Conservation (phyloP, 2,797 vertebrate species). For the Thamnophis elegans region DNA sequence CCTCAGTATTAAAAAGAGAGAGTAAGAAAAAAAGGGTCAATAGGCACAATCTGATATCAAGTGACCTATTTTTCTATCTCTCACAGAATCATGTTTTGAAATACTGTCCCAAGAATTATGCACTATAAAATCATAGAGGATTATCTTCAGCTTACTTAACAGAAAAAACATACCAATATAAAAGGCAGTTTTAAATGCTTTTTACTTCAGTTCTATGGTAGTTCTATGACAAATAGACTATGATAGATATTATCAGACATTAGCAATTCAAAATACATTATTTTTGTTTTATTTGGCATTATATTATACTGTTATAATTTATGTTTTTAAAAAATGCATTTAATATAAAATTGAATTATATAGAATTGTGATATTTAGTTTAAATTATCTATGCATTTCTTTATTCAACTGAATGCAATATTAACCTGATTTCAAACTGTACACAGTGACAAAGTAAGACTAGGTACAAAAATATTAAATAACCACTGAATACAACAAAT, state of each 20-base stretch:
- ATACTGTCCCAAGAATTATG: slow-evolving; percentile 20
- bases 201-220: not conserved
- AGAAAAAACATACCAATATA: not conserved
- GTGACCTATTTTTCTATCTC: slow-evolving; percentile 55
- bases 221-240: not conserved
- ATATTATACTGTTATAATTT: not conserved
- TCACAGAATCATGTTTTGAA: slow-evolving; percentile 25
- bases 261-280: not conserved
- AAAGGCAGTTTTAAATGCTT: not conserved
- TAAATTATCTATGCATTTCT: slow-evolving; percentile 5
- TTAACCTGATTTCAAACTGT: slow-evolving; percentile 30
- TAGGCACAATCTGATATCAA: slow-evolving; percentile 36
- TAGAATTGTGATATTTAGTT: not conserved
- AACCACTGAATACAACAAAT: not conserved
- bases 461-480: not conserved
- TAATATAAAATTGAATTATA: not conserved
- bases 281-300: not conserved
- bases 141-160: not conserved
- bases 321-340: not conserved
- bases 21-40: slow-evolving; percentile 10
- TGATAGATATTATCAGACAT: not conserved
- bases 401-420: not conserved
- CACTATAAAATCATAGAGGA: not conserved
- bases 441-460: not conserved
- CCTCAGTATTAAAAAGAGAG: slow-evolving; percentile 46